Percentiles rank a stretch among this genome's conserved stretches.
Evolutionary conservation across 2,888 invertebrate species (phyloP).

Genomic region (Rhingia campestris): DNA sequence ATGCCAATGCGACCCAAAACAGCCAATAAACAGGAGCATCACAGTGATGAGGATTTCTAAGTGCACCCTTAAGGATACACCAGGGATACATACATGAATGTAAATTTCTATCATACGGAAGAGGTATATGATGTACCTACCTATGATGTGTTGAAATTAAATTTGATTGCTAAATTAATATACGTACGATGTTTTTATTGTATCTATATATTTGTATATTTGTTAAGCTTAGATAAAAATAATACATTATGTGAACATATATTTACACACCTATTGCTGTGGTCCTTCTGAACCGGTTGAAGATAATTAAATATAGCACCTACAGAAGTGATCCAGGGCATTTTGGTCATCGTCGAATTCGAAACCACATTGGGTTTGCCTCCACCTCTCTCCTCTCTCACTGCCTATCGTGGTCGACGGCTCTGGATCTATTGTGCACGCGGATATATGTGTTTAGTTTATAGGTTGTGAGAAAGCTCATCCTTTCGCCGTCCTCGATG

Average conservation of each 20-base stretch:
- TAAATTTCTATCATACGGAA: no score
- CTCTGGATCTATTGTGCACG: slow-evolving; percentile 5
- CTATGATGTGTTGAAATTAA: slow-evolving; percentile 46
- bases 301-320: slow-evolving; percentile 69
- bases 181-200: slow-evolving; percentile 38
- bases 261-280: slow-evolving; percentile 53
- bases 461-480: neutral
- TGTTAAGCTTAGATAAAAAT: slow-evolving; percentile 60
- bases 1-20: slow-evolving; percentile 80
- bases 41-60: slow-evolving; percentile 82
- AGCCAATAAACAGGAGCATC: slow-evolving; percentile 80
- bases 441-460: neutral
- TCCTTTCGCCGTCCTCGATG: neutral
- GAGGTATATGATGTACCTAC: neutral
- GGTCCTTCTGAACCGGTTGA: slow-evolving; percentile 32
- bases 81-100: neutral
- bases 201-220: slow-evolving; percentile 39
- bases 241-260: slow-evolving; percentile 63
- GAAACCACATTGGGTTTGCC: slow-evolving; percentile 46
- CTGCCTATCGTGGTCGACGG: slow-evolving; percentile 8
- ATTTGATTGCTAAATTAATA: slow-evolving; percentile 44
- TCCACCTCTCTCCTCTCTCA: slow-evolving; percentile 19
- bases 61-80: neutral
- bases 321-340: slow-evolving; percentile 57
- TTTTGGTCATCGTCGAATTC: slow-evolving; percentile 59